These are phyloP conservation scores for Artemia sinica DNA, from an alignment of 2,888 invertebrate genomes.

Conservation along the genomic window DNA sequence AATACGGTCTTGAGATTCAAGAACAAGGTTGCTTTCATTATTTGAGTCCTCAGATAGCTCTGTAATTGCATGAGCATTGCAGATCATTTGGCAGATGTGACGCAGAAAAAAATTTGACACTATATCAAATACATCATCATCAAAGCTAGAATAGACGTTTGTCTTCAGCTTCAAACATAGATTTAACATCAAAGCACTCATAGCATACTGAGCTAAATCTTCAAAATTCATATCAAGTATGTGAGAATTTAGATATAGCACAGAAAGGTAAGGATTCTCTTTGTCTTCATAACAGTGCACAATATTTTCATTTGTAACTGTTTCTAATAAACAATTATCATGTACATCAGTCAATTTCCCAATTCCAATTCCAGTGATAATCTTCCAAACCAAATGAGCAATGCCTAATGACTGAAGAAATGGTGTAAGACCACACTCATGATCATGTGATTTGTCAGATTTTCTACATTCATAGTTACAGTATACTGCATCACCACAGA, in stretches of 20 bases:
- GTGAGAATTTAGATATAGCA: constrained; percentile 54
- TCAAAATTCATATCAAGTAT: constrained; percentile 45
- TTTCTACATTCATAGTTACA: constrained; percentile 47
- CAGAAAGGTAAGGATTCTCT: constrained; percentile 41
- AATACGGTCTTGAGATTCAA: constrained; percentile 34
- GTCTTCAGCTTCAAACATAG: constrained; percentile 47
- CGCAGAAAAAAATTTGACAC: constrained; percentile 51
- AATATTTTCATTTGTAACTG: neutral
- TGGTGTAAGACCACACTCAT: constrained; percentile 47
- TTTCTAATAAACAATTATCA: constrained; percentile 18
- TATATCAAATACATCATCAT: constrained; percentile 4
- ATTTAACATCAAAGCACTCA: constrained; percentile 50
- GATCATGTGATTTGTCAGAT: constrained; percentile 43
- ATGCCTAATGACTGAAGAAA: constrained; percentile 55
- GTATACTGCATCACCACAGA: constrained; percentile 48
- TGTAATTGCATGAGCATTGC: constrained; percentile 55
- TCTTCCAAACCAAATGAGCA: constrained; percentile 54
- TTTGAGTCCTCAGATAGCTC: constrained; percentile 16
- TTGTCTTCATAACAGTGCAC: constrained; percentile 15
- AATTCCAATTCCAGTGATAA: constrained; percentile 39
- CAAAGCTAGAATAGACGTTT: constrained; percentile 38
- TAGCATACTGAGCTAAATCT: constrained; percentile 49
- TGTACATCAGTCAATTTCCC: constrained; percentile 21
- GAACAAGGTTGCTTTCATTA: constrained; percentile 10
- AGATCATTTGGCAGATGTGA: constrained; percentile 59